Evolutionary conservation across 2,797 vertebrate genomes (phyloP), one percentile per base, ranked within the genome.

Genomic region (Lates japonicus): DNA sequence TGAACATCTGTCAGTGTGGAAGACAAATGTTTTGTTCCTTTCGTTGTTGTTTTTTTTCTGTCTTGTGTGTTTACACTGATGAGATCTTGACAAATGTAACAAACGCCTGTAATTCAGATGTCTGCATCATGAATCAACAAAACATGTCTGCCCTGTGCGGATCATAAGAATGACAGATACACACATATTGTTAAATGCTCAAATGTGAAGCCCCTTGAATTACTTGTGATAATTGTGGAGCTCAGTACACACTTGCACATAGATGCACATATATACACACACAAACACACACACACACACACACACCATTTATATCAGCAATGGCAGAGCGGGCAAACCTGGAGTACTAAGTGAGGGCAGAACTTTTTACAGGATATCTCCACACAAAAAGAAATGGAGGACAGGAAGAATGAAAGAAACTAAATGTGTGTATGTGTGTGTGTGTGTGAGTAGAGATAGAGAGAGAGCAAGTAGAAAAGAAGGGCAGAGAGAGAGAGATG

Each of bases 1-100:
- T 87, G 82, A 91, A 85, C 88, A 88, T 88, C 87, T 86, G 88
- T 94, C 87, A 75, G 83, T 76, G 85, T 84, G 91, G 90, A 90
- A 93, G 93, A 95, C 90, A 83, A 93, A 91, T 68, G 74, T 86
- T 91, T 88, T 84, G 65, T 75, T 86, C 74, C 70, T 84, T 84
- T 88, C 66, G n/a, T 80, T 62, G 52, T 29, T 64, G n/a, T n/a
- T 20, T 82, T n/a, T n/a, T 58, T 52, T 58, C 60, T 73, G 20
- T 80, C 58, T 70, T 33, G 52, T 81, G 83, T 80, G 60, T 89
- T 88, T 87, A 83, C 81, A 75, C 75, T 74, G 76, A 86, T 80
- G 68, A 72, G 46, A 88, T 75, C 46, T 83, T 63, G 54, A 86
- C 73, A 80, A 81, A 80, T 52, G 63, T n/a, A n/a, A n/a, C n/a